Base-by-base conservation (phyloP, 1,140 invertebrate genomes). In the Solenopsis invicta region DNA sequence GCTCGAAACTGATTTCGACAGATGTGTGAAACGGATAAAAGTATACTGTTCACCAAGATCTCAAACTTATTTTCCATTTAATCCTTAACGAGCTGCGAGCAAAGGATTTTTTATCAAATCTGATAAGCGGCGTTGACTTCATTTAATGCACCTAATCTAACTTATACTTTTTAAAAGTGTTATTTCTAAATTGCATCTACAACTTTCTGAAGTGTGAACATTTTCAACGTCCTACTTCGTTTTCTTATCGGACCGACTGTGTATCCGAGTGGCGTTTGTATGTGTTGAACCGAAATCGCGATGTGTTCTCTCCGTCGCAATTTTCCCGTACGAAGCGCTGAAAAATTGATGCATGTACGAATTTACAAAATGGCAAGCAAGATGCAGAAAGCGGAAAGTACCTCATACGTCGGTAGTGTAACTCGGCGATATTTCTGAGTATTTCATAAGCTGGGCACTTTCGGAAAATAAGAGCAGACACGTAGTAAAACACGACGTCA, bases 381-480 rank as follows among this genome's bases (percentile, higher is more conserved):
- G 45, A 64, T 52, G 59, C 59, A 56, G 67, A 87, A 84, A 74
- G 52, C 69, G 52, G 67, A 56, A 87, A 84, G 67, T 74, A 74
- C 54, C 61, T 84, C 67, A 64, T 82, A 66, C 41, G 48, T 71
- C 67, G 85, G 41, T 66, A 72, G 67, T 69, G 41, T 82, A 82
- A 84, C 41, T 54, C 61, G 69, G 34, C 81, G 71, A 87, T 87
- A 87, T 85, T 85, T 87, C 71, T 69, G 86, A 87, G 82, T 85
- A 77, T 85, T 85, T 85, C 74, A 85, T 85, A 85, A 85, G 82
- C 72, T 54, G 71, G 74, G 48, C 48, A 78, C 82, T 85, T 85
- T 85, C 24, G 59, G 50, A 78, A 85, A 85, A 78, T 78, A 78
- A 85, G 82, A 85, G 74, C 59, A 45, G 82, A 78, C 82, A 78